These are phyloP conservation scores for Corynorhinus townsendii DNA, from an alignment of 2,113 vertebrate species.

Conservation along the genomic window DNA sequence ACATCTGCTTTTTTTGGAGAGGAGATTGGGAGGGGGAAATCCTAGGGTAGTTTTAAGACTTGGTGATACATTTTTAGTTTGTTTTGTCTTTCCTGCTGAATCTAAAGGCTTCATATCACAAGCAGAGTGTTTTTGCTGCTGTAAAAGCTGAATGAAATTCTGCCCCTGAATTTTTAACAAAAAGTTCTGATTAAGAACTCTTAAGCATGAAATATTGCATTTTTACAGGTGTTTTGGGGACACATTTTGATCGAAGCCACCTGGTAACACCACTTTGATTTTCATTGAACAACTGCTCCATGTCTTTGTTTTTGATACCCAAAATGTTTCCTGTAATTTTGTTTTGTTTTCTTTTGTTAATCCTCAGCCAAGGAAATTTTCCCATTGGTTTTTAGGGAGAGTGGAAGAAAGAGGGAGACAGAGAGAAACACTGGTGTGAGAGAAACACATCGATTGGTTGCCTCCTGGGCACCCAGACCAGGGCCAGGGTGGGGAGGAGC, in stretches of 20 bases:
- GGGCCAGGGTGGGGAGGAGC: no score
- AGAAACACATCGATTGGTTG: no score
- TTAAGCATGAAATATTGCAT: neutral
- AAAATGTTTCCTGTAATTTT: neutral
- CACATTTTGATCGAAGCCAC: neutral
- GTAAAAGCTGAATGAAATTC: neutral
- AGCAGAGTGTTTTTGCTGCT: neutral
- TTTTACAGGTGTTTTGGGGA: neutral
- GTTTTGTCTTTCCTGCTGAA: neutral
- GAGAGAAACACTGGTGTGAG: no score
- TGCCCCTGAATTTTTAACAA: neutral
- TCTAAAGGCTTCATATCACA: neutral
- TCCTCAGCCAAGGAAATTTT: no score
- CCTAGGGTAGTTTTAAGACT: neutral
- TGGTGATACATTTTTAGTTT: neutral
- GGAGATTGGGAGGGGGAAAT: neutral
- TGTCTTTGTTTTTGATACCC: neutral
- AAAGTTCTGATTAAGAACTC: neutral
- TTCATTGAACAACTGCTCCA: neutral
- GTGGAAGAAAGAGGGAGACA: no score
- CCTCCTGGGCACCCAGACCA: no score
- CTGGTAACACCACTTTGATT: neutral
- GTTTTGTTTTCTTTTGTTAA: no score
- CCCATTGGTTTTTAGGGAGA: no score
- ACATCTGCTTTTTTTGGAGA: neutral